These are phyloP conservation scores for Notolabrus celidotus DNA, from an alignment of 2,797 vertebrate genomes.

Conservation along the genomic window DNA sequence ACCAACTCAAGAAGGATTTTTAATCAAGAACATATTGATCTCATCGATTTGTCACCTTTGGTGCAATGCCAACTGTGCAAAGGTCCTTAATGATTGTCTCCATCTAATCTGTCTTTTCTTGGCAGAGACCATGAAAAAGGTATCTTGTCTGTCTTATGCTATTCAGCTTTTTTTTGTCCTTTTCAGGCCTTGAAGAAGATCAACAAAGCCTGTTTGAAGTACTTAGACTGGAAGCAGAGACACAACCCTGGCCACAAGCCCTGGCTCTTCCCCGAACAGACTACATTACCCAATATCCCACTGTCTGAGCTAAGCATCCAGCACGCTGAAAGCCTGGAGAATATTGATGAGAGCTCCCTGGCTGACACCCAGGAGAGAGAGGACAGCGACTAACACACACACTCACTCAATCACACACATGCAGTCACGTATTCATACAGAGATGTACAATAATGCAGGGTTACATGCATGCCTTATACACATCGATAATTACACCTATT, in stretches of 20 bases:
- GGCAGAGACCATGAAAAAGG: not conserved
- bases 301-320: conserved; percentile 93
- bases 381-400: conserved; percentile 83
- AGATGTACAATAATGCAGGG: conserved; percentile 48
- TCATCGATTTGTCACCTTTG: too few relatives aligned
- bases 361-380: conserved; percentile 85
- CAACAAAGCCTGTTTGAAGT: conserved; percentile 94
- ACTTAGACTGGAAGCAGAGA: conserved; percentile 93
- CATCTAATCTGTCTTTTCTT: not conserved
- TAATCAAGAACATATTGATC: too few relatives aligned
- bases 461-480: conserved; percentile 64
- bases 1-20: too few relatives aligned
- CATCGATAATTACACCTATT: conserved; percentile 42
- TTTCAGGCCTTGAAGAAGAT: conserved; percentile 95
- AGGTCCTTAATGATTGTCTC: not conserved
- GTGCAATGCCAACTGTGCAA: too few relatives aligned
- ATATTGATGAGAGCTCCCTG: conserved; percentile 94
- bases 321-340: conserved; percentile 94
- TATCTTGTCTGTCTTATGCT: not conserved
- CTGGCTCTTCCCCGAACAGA: conserved; percentile 96
- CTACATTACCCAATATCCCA: conserved; percentile 86
- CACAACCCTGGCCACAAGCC: conserved; percentile 92
- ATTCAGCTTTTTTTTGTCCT: not conserved
- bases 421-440: conserved; percentile 13
- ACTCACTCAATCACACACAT: conserved; percentile 27